Percentiles rank a stretch among this genome's conserved stretches.
phyloP scores from a whole-genome alignment of 64 coral and sea anemone species.

The Catalaphyllia jardinei region DNA sequence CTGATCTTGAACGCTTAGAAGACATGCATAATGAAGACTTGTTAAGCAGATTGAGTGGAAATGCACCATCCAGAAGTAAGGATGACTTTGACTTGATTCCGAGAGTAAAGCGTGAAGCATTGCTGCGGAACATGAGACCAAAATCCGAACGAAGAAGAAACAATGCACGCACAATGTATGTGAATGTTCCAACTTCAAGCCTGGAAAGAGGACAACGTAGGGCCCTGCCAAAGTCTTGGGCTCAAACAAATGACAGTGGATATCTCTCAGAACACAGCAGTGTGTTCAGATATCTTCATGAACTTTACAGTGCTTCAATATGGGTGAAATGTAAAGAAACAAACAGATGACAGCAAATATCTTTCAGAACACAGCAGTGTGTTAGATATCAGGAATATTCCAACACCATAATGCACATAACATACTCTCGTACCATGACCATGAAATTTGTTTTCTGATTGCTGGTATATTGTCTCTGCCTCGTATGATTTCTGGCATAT shows the following conservation, averaged over 20 bases:
- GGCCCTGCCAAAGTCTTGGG: slow-evolving; percentile 31
- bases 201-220: slow-evolving; percentile 55
- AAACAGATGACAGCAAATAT: slow-evolving; percentile 11
- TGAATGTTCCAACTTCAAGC: slow-evolving; percentile 19
- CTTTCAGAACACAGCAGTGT: slow-evolving; percentile 50
- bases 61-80: not conserved
- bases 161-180: slow-evolving; percentile 47
- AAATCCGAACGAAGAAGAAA: slow-evolving; percentile 87
- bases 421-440: not conserved
- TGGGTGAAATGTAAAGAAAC: slow-evolving; percentile 95
- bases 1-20: slow-evolving; percentile 72
- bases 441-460: too few relatives aligned
- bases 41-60: slow-evolving; percentile 21
- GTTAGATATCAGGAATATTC: slow-evolving; percentile 1
- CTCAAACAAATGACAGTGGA: slow-evolving; percentile 9
- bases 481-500: not conserved
- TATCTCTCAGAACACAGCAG: slow-evolving; percentile 53
- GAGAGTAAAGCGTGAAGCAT: slow-evolving; percentile 27
- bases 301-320: slow-evolving; percentile 92
- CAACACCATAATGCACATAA: not conserved
- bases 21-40: slow-evolving; percentile 61
- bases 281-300: slow-evolving; percentile 78
- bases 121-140: slow-evolving; percentile 51
- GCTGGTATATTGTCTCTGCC: too few relatives aligned
- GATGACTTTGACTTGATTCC: slow-evolving; percentile 50